Evolutionary conservation across 2,797 vertebrate genomes (phyloP), one percentile per base, ranked within the genome.

Genomic region (Monodelphis domestica): DNA sequence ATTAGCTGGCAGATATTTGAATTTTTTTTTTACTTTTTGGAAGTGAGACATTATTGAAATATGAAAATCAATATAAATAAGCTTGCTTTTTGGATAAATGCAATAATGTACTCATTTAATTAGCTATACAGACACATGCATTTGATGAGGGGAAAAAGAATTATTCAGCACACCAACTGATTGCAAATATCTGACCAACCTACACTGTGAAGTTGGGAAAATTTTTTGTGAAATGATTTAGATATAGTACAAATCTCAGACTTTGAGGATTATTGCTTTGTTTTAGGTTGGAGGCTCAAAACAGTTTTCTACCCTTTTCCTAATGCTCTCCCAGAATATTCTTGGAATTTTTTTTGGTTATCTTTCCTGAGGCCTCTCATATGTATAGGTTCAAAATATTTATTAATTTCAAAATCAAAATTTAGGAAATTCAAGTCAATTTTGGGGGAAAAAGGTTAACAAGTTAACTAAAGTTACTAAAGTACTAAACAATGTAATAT

Each of bases 21-120:
- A 88, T 52, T 52, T 93, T 90, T 89, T 59, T 15, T 29, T 92
- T 3, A 54, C 78, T 91, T 95, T 91, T 91, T 63, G 91, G n/a
- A 90, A 96, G 93, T 88, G 50, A 89, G 55, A 28, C 30, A 78
- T 87, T 12, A 84, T 92, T 93, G 54, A 84, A 53, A 55, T 57
- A 29, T 4, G 52, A 14, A 56, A 50, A 89, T 9, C 55, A 53
- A 90, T 38, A n/a, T 53, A 53, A 24, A 17, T 92, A n/a, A 33
- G 90, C 89, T 88, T n/a, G 59, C 51, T 33, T 89, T 94, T 70
- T 57, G 53, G 94, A 92, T 45, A 63, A 91, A 45, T 17, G 3
- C 56, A 54, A 53, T n/a, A 52, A 54, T 87, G 70, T 91, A 4
- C 12, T 63, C 12, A 63, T 15, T 63, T 63, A 63, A 57, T 30